Conservation (phyloP, 1,140 invertebrate genomes). For the Goniozus legneri region DNA sequence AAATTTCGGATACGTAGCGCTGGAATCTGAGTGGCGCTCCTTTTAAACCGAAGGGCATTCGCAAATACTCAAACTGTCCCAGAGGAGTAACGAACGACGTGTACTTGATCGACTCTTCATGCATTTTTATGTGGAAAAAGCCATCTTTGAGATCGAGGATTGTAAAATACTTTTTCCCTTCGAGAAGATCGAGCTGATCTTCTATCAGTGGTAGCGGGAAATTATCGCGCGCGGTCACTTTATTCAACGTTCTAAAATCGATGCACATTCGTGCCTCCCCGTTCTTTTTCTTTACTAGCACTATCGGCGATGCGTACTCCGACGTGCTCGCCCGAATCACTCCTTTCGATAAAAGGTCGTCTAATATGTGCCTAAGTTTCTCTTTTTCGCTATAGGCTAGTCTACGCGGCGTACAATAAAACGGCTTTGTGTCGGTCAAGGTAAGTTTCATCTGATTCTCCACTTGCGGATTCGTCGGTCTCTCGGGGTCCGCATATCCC, state of each 20-base stretch:
- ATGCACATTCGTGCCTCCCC: no score
- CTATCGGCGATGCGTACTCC: no score
- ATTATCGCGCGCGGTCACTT: no score
- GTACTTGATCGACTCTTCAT: fast-evolving
- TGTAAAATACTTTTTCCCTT: background rate
- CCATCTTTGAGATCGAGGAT: no score
- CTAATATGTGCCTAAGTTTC: slow-evolving; percentile 6
- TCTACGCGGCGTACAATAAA: slow-evolving; percentile 9
- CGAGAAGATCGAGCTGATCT: background rate
- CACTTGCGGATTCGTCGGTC: background rate
- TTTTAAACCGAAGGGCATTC: slow-evolving; percentile 5
- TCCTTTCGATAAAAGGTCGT: background rate
- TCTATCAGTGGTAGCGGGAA: slow-evolving; percentile 1
- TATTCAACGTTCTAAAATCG: no score
- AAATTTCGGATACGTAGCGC: background rate
- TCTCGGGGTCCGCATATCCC: background rate
- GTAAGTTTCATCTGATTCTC: slow-evolving; percentile 3
- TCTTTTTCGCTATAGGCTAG: slow-evolving; percentile 6
- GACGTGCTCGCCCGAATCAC: background rate
- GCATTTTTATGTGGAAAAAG: background rate
- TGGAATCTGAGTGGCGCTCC: background rate
- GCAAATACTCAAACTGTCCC: background rate
- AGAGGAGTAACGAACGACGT: background rate
- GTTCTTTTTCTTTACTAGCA: background rate
- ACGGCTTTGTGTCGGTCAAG: slow-evolving; percentile 1